Base-by-base conservation (phyloP, 2,888 invertebrate genomes). In the Polydrusus tereticollis region DNA sequence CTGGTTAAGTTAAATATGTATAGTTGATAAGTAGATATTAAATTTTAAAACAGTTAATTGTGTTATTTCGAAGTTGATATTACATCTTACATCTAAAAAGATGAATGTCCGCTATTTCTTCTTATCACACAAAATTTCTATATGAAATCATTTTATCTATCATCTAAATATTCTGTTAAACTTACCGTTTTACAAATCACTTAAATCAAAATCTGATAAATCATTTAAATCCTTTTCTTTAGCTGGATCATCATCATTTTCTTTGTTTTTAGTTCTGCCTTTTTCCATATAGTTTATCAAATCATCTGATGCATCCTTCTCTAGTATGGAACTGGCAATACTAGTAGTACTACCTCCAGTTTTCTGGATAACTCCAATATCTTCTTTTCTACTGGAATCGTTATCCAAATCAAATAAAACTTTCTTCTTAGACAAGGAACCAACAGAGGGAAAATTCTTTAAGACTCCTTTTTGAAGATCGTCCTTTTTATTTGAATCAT, bases 391-490 rank as follows among this genome's bases (percentile, higher is more conserved):
- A 47, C 41, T 57, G 12, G 66, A 65, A 78, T 87, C 87, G 2
- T 88, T 87, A 77, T 89, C 88, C 83, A 91, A 86, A 84, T 90
- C 89, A 78, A 91, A 91, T 52, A 90, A 78, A 6, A 91, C 91
- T 83, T 89, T 90, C 81, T 91, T 91, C 78, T 91, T 91, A 21
- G 88, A 86, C 23, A 89, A 80, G 47, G 88, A 88, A 38, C 87
- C 88, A 20, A 85, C 85, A 0, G 89, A 89, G 1, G 88, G 87
- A 52, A 86, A 88, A 79, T 86, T 87, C 84, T 90, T 91, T 36
- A 91, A 80, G 29, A 89, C 90, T 59, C 90, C 87, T 83, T 88
- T 90, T 33, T 71, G 66, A 52, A 87, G 75, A 58, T 78, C 76
- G 5, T 68, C 38, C 18, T 75, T 73, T 23, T 63, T 72, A 52